These are phyloP conservation scores for Acanthochromis polyacanthus DNA, from an alignment of 2,113 vertebrate genomes.

Conservation along the genomic window DNA sequence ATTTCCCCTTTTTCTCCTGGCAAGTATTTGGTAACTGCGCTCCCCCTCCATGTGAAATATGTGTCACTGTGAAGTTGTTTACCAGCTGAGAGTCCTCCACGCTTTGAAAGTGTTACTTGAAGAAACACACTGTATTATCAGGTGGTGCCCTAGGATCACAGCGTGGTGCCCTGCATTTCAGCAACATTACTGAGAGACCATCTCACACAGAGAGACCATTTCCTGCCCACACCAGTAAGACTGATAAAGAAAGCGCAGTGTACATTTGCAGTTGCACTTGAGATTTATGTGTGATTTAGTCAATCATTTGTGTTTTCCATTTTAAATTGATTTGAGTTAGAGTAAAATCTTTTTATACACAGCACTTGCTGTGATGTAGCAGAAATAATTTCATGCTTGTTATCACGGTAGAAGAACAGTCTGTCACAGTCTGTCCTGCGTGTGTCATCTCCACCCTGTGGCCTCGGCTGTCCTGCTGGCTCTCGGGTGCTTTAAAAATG, in stretches of 20 bases:
- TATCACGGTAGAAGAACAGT: conserved; percentile 36
- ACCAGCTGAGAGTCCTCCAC: conserved; percentile 49
- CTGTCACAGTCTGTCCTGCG: conserved; percentile 54
- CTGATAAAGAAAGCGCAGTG: conserved; percentile 44
- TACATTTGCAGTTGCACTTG: conserved; percentile 26
- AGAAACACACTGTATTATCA: conserved; percentile 64
- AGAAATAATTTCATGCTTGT: conserved; percentile 28
- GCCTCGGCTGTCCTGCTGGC: conserved; percentile 51
- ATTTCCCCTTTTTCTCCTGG: background rate
- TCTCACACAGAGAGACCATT: conserved; percentile 62
- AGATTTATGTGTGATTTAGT: conserved; percentile 12
- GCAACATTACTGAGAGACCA: conserved; percentile 46
- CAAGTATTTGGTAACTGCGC: background rate
- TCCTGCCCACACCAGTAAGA: conserved; percentile 49
- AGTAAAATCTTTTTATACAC: background rate
- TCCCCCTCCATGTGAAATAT: conserved; percentile 25
- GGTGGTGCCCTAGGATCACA: conserved; percentile 64
- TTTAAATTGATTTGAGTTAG: conserved; percentile 3
- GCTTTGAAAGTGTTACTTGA: conserved; percentile 52
- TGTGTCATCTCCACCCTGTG: conserved; percentile 49
- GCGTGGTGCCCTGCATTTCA: conserved; percentile 55
- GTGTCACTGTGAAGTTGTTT: conserved; percentile 63
- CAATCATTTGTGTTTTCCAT: background rate
- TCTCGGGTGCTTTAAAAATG: conserved; percentile 54
- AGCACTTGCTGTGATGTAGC: conserved; percentile 7